These are phyloP conservation scores for Chironomus striatipennis DNA, from an alignment of 1,140 invertebrate genomes.

Conservation along the genomic window DNA sequence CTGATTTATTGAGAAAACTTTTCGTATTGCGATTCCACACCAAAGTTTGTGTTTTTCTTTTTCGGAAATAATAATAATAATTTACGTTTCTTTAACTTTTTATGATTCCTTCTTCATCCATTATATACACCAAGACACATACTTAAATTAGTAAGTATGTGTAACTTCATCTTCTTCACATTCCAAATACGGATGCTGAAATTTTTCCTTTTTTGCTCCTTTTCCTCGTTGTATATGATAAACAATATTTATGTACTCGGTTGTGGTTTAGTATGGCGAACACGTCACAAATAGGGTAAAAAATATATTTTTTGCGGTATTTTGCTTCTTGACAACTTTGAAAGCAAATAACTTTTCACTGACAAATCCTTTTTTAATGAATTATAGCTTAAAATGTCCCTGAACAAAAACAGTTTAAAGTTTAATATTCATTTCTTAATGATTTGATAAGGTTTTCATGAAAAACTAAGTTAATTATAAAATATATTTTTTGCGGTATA, in stretches of 20 bases:
- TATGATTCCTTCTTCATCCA: background rate
- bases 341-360: too few species aligned
- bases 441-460: too few species aligned
- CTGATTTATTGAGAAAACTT: constrained; percentile 13
- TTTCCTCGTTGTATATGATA: background rate
- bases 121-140: background rate
- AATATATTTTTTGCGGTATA: too few species aligned
- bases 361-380: too few species aligned
- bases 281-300: background rate
- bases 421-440: too few species aligned
- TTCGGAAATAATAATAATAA: constrained; percentile 17
- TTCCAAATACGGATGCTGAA: too few species aligned
- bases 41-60: background rate
- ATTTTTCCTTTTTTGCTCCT: background rate
- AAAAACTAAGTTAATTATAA: too few species aligned
- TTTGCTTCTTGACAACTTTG: too few species aligned
- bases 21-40: background rate
- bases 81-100: constrained; percentile 15
- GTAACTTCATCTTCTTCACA: background rate
- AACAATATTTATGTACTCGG: constrained; percentile 9
- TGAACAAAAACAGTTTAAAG: too few species aligned
- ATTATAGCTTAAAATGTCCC: too few species aligned
- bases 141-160: background rate
- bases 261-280: background rate
- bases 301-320: too few species aligned